These are phyloP conservation scores for Cassiopea andromeda DNA, from an alignment of 30 jellyfish, hydroid and myxozoan species.

Conservation along the genomic window DNA sequence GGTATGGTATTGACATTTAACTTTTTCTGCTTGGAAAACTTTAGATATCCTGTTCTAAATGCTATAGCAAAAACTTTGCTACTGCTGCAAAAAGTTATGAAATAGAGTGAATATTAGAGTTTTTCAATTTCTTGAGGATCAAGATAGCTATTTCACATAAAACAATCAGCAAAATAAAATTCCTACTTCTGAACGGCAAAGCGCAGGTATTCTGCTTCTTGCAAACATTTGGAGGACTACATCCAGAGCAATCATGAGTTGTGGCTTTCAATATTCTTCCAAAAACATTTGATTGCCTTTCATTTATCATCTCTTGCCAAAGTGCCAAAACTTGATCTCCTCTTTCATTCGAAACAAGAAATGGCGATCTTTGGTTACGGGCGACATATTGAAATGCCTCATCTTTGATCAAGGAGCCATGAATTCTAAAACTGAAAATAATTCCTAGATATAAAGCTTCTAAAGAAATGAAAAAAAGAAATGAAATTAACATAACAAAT, in stretches of 20 bases:
- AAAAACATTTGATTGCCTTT: conserved; percentile 53
- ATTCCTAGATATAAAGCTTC: too few relatives aligned
- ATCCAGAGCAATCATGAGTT: conserved; percentile 49
- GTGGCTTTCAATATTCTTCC: conserved; percentile 55
- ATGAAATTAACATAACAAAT: too few relatives aligned
- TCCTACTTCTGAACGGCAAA: conserved; percentile 30
- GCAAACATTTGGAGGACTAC: conserved; percentile 49
- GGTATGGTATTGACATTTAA: too few relatives aligned
- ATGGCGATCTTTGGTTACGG: conserved; percentile 47
- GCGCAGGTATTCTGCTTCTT: conserved; percentile 37
- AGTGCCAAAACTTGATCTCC: conserved; percentile 36
- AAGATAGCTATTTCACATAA: too few relatives aligned
- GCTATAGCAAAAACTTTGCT: too few relatives aligned
- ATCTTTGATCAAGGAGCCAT: conserved; percentile 23
- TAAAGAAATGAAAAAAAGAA: too few relatives aligned
- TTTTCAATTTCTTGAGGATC: too few relatives aligned
- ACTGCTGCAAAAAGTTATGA: too few relatives aligned
- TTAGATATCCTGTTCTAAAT: too few relatives aligned
- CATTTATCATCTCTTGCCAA: conserved; percentile 64
- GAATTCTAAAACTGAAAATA: not conserved
- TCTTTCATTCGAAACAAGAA: conserved; percentile 39
- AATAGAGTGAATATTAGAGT: too few relatives aligned
- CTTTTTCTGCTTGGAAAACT: too few relatives aligned
- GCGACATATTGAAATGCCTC: conserved; percentile 53
- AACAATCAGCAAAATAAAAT: not conserved